These are phyloP conservation scores for Heteropelma amictum DNA, from an alignment of 2,888 invertebrate species.

Conservation along the genomic window DNA sequence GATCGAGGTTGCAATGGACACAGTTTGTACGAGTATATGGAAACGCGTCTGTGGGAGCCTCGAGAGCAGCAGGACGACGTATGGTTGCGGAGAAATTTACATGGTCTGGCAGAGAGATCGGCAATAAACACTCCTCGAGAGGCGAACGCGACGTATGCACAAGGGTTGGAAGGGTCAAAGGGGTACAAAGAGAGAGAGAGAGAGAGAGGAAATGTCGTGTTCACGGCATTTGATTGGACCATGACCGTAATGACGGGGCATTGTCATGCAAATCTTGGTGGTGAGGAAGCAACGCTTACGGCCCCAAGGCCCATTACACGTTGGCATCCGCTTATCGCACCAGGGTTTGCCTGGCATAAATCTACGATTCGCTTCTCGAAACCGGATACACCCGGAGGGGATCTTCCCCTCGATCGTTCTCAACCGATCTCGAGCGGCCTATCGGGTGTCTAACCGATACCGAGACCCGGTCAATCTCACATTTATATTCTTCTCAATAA, in stretches of 20 bases:
- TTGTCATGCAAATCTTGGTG: slow-evolving; percentile 76
- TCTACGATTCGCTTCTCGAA: slow-evolving; percentile 53
- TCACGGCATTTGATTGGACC: slow-evolving; percentile 75
- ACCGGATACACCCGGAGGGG: slow-evolving; percentile 41
- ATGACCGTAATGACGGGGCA: slow-evolving; percentile 72
- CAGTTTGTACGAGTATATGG: slow-evolving; percentile 3
- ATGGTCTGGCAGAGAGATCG: slow-evolving; percentile 39
- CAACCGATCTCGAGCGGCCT: neutral
- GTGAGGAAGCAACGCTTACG: slow-evolving; percentile 62
- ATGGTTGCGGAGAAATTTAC: slow-evolving; percentile 41
- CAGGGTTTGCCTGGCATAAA: slow-evolving; percentile 61
- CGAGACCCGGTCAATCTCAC: neutral
- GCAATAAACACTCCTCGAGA: slow-evolving; percentile 53
- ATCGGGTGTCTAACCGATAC: slow-evolving; percentile 15
- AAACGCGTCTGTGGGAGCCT: neutral
- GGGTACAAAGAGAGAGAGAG: slow-evolving; percentile 57
- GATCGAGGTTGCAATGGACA: neutral
- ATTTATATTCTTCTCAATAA: too few relatives aligned
- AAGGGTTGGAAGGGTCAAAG: neutral
- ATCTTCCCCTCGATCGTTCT: neutral
- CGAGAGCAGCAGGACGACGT: neutral
- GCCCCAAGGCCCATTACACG: slow-evolving; percentile 66
- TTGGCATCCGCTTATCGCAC: slow-evolving; percentile 61
- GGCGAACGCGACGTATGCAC: neutral
- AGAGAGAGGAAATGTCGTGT: slow-evolving; percentile 72